phyloP scores from a whole-genome alignment of 1,140 invertebrate species.

The Dufourea novaeangliae region DNA sequence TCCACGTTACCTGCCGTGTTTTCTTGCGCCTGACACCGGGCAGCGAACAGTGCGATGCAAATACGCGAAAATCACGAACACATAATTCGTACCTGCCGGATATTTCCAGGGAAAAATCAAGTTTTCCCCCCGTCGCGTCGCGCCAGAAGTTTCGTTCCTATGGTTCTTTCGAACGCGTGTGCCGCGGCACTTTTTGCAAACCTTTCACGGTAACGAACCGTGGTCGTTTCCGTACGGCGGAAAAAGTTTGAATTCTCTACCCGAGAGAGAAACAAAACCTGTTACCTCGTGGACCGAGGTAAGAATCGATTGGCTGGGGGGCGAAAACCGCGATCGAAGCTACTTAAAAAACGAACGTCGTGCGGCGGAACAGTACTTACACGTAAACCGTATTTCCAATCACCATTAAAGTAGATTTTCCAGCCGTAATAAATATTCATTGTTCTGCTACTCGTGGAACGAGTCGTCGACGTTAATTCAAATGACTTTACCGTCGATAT shows the following conservation, averaged over 20 bases:
- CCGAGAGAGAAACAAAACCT: conserved; percentile 1
- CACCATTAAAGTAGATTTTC: neutral
- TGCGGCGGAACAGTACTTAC: neutral
- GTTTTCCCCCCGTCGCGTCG: neutral
- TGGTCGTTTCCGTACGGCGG: neutral
- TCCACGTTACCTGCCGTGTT: no score
- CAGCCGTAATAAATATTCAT: conserved; percentile 18
- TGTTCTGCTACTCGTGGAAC: neutral
- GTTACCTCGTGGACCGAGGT: neutral
- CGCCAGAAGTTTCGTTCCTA: neutral
- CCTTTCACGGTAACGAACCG: no score
- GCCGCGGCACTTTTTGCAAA: neutral
- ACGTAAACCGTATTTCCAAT: conserved; percentile 10
- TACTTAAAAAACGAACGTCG: neutral
- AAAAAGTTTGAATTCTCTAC: conserved; percentile 18
- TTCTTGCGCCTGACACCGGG: no score
- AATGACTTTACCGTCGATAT: neutral
- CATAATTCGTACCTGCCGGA: no score
- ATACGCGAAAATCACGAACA: no score
- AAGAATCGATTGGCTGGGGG: neutral
- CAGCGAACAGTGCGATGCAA: no score
- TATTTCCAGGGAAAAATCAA: neutral
- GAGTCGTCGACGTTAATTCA: neutral
- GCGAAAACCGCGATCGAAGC: neutral
- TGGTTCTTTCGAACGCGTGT: neutral